Conservation (phyloP, 2,888 invertebrate genomes). For the Cheilosia grossa region DNA sequence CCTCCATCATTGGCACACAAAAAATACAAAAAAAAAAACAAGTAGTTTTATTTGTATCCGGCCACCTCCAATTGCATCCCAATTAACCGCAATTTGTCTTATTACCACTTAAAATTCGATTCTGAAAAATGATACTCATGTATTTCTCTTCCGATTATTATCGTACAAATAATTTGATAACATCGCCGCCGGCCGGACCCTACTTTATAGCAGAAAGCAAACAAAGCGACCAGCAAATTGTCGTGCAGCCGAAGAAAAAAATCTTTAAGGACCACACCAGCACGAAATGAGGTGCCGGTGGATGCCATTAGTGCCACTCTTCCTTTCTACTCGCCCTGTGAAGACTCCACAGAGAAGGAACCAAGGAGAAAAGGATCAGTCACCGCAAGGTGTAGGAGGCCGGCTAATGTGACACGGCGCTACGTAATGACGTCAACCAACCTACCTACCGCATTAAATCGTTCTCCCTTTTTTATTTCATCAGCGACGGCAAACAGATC, state of each 20-base stretch:
- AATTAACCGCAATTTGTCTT: constrained; percentile 75
- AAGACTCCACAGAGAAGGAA: constrained; percentile 39
- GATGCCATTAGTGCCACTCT: constrained; percentile 70
- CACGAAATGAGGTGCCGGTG: constrained; percentile 67
- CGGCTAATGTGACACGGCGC: constrained; percentile 75
- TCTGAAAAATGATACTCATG: constrained; percentile 62
- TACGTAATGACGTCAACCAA: constrained; percentile 70
- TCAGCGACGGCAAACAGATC: constrained; percentile 23
- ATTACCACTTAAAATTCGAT: constrained; percentile 74
- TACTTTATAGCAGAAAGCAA: constrained; percentile 41
- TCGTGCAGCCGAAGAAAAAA: constrained; percentile 67
- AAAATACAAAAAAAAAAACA: constrained; percentile 17
- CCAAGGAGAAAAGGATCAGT: constrained; percentile 25
- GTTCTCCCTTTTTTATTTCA: constrained; percentile 45
- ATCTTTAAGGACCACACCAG: constrained; percentile 55
- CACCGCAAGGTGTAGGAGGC: constrained; percentile 75
- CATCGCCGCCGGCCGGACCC: constrained; percentile 47
- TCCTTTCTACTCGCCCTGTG: constrained; percentile 58
- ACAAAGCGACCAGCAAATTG: constrained; percentile 68
- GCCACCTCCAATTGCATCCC: constrained; percentile 73
- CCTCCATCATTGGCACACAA: constrained; percentile 28
- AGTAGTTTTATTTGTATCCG: constrained; percentile 57
- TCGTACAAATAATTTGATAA: constrained; percentile 71
- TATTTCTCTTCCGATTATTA: constrained; percentile 63
- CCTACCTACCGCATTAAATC: constrained; percentile 73